phyloP scores from a whole-genome alignment of 1,140 invertebrate species.

The Bicyclus anynana region DNA sequence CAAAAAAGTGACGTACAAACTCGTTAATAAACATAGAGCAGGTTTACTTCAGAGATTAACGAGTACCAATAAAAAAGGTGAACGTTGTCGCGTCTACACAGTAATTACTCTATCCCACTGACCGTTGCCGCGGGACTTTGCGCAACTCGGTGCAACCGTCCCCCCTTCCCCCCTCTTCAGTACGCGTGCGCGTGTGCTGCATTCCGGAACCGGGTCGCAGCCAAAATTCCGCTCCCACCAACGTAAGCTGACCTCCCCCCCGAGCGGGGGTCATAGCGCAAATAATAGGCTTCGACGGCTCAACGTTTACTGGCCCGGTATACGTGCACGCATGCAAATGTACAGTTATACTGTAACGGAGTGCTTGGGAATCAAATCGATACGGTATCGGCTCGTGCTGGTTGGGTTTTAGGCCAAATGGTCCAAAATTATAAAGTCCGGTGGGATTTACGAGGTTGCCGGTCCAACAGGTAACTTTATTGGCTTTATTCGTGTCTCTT shows the following conservation, averaged over 20 bases:
- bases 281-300: conserved; percentile 37
- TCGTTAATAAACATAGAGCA: too few species aligned
- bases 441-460: conserved; percentile 9
- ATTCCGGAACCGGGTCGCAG: conserved; percentile 71
- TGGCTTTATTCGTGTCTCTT: neutral
- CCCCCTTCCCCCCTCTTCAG: conserved; percentile 30
- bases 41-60: too few species aligned
- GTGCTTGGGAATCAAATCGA: conserved; percentile 65
- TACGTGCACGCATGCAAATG: conserved; percentile 75
- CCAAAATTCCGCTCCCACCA: conserved; percentile 59
- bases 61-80: too few species aligned
- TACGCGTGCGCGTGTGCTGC: conserved; percentile 69
- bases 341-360: conserved; percentile 70
- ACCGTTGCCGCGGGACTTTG: conserved; percentile 58
- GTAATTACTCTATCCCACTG: conserved; percentile 33
- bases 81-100: conserved; percentile 9
- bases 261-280: conserved; percentile 15
- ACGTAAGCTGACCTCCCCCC: conserved; percentile 41
- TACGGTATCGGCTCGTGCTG: conserved; percentile 55
- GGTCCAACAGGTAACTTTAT: conserved; percentile 9
- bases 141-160: conserved; percentile 68
- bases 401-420: conserved; percentile 29
- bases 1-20: too few species aligned
- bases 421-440: conserved; percentile 19
- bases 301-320: conserved; percentile 37